Conservation (phyloP, 2,888 invertebrate genomes). For the Sacculina carcini region DNA sequence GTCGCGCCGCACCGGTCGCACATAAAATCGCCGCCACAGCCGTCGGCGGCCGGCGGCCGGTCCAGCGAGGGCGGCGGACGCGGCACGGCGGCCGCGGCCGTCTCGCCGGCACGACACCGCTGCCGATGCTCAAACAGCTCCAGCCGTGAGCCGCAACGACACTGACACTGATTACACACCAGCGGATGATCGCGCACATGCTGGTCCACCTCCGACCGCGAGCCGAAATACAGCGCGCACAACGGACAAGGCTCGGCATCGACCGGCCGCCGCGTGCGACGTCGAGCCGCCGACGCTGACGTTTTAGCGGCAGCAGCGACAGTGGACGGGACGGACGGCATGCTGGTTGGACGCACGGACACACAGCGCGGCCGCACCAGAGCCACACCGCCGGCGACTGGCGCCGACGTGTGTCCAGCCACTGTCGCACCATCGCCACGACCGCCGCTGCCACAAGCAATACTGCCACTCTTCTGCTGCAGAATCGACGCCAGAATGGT, state of each 20-base stretch:
- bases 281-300: too few species aligned
- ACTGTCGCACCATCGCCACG: too few species aligned
- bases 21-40: neutral
- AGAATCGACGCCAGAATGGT: neutral
- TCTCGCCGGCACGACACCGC: too few species aligned
- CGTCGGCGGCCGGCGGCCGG: neutral
- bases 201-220: neutral
- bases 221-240: neutral
- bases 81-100: neutral
- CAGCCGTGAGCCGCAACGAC: neutral
- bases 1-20: neutral
- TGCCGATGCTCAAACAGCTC: neutral
- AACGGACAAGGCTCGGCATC: neutral
- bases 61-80: neutral
- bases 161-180: neutral
- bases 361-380: too few species aligned
- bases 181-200: neutral
- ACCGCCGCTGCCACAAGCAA: too few species aligned
- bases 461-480: too few species aligned
- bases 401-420: too few species aligned
- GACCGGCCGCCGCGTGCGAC: too few species aligned
- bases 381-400: too few species aligned
- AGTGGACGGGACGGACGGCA: neutral
- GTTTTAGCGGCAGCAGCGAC: neutral
- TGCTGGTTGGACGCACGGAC: too few species aligned